Evolutionary conservation across 35 echinoderm and acorn worm species (phyloP).

Genomic region (Holothuria glaberrima): DNA sequence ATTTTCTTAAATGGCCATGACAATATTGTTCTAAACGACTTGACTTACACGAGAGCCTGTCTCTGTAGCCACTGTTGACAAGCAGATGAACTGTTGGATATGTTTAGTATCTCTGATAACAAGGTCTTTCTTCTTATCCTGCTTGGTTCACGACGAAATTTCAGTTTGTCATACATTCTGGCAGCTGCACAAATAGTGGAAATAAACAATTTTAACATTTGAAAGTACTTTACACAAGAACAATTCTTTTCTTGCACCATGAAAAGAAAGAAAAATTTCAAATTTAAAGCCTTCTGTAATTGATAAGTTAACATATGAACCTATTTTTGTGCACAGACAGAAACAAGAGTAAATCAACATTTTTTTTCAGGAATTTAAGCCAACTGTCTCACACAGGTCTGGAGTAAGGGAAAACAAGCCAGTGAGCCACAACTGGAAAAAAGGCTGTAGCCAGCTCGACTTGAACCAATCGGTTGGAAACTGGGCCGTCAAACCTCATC

Average conservation of each 20-base stretch:
- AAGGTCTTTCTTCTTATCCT: conserved; percentile 65
- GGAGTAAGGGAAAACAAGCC: too few relatives aligned
- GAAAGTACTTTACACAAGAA: not conserved
- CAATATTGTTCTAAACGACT: too few relatives aligned
- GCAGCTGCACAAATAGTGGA: conserved; percentile 60
- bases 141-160: conserved; percentile 62
- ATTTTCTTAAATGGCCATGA: too few relatives aligned
- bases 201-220: not conserved
- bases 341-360: too few relatives aligned
- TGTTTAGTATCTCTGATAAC: conserved; percentile 69
- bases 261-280: not conserved
- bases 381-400: too few relatives aligned
- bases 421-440: too few relatives aligned
- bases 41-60: conserved; percentile 90
- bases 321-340: too few relatives aligned
- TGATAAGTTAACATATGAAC: too few relatives aligned
- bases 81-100: conserved; percentile 67
- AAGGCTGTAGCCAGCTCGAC: too few relatives aligned
- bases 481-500: too few relatives aligned
- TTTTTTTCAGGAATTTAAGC: too few relatives aligned
- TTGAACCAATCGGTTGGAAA: too few relatives aligned
- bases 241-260: not conserved
- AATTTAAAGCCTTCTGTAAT: not conserved
- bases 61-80: conserved; percentile 88
- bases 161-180: conserved; percentile 87